These are phyloP conservation scores for Littorina saxatilis DNA, from an alignment of 1,140 invertebrate species.

Conservation along the genomic window DNA sequence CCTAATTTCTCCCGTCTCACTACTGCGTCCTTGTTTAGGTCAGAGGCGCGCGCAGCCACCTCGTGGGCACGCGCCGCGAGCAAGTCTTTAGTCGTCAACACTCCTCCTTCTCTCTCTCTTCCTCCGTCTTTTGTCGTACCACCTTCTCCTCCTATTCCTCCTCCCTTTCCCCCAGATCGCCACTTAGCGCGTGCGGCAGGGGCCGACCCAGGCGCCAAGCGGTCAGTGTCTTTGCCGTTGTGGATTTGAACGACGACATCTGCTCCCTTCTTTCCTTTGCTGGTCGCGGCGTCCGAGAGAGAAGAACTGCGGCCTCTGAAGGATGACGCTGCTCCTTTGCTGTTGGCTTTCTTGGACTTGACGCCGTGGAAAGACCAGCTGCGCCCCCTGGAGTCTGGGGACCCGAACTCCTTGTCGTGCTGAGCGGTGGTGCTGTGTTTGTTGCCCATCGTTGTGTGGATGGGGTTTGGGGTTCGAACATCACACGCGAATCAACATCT, in stretches of 20 bases:
- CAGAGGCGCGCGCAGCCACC: neutral
- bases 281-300: constrained; percentile 22
- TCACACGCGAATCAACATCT: too few relatives aligned
- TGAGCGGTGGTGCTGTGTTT: neutral
- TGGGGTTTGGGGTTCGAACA: neutral
- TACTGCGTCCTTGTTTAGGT: neutral
- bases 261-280: neutral
- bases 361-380: constrained; percentile 52
- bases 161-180: neutral
- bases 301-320: constrained; percentile 21
- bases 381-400: constrained; percentile 34
- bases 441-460: constrained; percentile 18
- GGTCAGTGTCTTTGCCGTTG: neutral
- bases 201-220: neutral
- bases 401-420: neutral
- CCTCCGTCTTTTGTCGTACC: too few relatives aligned
- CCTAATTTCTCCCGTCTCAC: neutral
- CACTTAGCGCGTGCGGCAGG: neutral
- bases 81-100: neutral
- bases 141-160: neutral
- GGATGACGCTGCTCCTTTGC: neutral
- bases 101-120: too few relatives aligned
- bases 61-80: constrained; percentile 1
- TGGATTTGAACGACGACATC: neutral
- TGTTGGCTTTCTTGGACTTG: neutral